These are phyloP conservation scores for Graptemys geographica DNA, from an alignment of 2,797 vertebrate species.

Conservation along the genomic window DNA sequence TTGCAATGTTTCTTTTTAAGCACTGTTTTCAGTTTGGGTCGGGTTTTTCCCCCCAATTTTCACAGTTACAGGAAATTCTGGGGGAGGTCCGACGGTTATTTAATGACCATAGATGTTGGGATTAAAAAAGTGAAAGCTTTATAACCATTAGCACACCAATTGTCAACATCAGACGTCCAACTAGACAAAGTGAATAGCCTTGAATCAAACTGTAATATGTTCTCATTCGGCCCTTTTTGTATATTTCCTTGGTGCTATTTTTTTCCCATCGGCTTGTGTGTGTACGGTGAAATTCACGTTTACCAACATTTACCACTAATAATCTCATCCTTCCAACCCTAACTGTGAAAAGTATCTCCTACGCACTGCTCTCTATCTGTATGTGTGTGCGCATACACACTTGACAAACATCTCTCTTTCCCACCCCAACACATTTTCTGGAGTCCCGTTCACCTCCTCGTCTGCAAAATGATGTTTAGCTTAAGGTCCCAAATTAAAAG, in stretches of 20 bases:
- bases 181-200: background rate
- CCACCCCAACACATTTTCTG: constrained; percentile 40
- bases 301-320: background rate
- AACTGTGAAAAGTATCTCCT: background rate
- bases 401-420: constrained; percentile 63
- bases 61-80: background rate
- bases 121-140: background rate
- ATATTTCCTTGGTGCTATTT: background rate
- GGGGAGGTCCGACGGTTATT: background rate
- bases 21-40: background rate
- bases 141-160: background rate
- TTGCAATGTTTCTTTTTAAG: background rate
- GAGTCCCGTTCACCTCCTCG: constrained; percentile 51
- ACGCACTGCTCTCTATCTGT: background rate
- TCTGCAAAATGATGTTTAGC: constrained; percentile 38
- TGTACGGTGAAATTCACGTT: background rate
- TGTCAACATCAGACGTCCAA: background rate
- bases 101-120: background rate
- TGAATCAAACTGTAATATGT: background rate
- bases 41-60: background rate
- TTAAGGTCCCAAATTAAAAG: constrained; percentile 39
- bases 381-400: constrained; percentile 31
- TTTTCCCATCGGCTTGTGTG: background rate
- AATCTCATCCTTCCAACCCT: background rate
- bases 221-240: background rate